Percentiles rank a stretch among this genome's conserved stretches.
Evolutionary conservation across 2,888 invertebrate genomes (phyloP).

Genomic region (Diarsia mendica): DNA sequence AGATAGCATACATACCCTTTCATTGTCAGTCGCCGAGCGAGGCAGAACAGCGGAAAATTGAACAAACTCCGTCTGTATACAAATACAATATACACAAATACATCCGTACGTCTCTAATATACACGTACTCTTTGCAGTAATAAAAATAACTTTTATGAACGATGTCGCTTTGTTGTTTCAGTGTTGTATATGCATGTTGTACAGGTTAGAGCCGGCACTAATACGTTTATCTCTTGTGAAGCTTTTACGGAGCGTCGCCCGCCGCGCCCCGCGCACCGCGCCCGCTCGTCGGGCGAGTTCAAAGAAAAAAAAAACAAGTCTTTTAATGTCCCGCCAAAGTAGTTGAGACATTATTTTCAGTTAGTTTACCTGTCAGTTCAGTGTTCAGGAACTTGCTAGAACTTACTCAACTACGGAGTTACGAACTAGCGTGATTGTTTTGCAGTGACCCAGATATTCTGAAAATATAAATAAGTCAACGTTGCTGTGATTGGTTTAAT

Average conservation of each 20-base stretch:
- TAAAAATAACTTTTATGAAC: slow-evolving; percentile 61
- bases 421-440: background rate
- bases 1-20: slow-evolving; percentile 5
- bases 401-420: slow-evolving; percentile 16
- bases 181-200: slow-evolving; percentile 44
- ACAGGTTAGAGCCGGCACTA: slow-evolving; percentile 26
- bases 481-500: slow-evolving; percentile 4
- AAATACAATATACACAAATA: slow-evolving; percentile 3
- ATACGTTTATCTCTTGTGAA: slow-evolving; percentile 49
- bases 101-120: slow-evolving; percentile 11
- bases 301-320: slow-evolving; percentile 27
- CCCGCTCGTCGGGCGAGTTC: slow-evolving; percentile 15
- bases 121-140: slow-evolving; percentile 34
- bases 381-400: slow-evolving; percentile 18
- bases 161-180: slow-evolving; percentile 62
- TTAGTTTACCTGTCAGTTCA: slow-evolving; percentile 38
- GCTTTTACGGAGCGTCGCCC: slow-evolving; percentile 41
- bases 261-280: background rate
- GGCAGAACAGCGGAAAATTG: slow-evolving; percentile 28
- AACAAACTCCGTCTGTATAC: slow-evolving; percentile 32
- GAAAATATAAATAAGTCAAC: slow-evolving; percentile 10
- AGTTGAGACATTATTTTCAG: slow-evolving; percentile 36
- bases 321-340: slow-evolving; percentile 30
- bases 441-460: slow-evolving; percentile 1
- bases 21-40: slow-evolving; percentile 22